Evolutionary conservation across 2,888 invertebrate species (phyloP).

Genomic region (Aricia artaxerxes): DNA sequence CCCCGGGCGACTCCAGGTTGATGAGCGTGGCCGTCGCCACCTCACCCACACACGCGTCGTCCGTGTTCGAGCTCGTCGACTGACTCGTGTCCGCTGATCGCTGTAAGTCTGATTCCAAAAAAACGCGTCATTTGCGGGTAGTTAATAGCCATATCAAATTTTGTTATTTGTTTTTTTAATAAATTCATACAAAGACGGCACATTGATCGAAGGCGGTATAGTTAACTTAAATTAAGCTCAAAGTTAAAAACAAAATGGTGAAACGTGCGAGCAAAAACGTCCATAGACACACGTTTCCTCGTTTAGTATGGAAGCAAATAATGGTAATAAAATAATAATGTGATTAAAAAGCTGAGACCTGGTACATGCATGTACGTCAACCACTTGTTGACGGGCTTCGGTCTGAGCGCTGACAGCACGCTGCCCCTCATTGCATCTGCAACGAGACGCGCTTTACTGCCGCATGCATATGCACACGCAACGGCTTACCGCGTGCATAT

Average conservation of each 20-base stretch:
- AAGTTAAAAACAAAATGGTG: not conserved
- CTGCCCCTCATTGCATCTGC: conserved; percentile 71
- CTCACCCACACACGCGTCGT: conserved; percentile 59
- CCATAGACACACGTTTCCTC: not conserved
- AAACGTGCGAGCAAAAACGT: not conserved
- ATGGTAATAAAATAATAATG: conserved; percentile 48
- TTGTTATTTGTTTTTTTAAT: not conserved
- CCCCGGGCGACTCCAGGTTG: conserved; percentile 67
- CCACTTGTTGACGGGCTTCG: conserved; percentile 74
- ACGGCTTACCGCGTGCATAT: not conserved
- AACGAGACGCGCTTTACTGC: conserved; percentile 56
- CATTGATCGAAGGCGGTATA: not conserved
- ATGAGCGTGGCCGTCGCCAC: conserved; percentile 72
- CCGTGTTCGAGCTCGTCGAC: conserved; percentile 67
- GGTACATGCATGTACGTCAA: conserved; percentile 79
- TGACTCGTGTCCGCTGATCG: conserved; percentile 70
- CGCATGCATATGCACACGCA: conserved; percentile 20
- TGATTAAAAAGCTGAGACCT: conserved; percentile 72
- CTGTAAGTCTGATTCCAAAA: conserved; percentile 44
- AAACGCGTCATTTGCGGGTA: not conserved
- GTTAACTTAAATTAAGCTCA: not conserved
- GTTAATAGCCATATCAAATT: not conserved
- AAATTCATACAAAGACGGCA: not conserved
- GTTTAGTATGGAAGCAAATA: conserved; percentile 29
- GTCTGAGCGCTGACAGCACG: conserved; percentile 67